Percentiles rank a stretch among this genome's conserved stretches.
These are phyloP conservation scores for Watsonalla cultraria DNA, from an alignment of 2,888 invertebrate genomes.

Conservation along the genomic window DNA sequence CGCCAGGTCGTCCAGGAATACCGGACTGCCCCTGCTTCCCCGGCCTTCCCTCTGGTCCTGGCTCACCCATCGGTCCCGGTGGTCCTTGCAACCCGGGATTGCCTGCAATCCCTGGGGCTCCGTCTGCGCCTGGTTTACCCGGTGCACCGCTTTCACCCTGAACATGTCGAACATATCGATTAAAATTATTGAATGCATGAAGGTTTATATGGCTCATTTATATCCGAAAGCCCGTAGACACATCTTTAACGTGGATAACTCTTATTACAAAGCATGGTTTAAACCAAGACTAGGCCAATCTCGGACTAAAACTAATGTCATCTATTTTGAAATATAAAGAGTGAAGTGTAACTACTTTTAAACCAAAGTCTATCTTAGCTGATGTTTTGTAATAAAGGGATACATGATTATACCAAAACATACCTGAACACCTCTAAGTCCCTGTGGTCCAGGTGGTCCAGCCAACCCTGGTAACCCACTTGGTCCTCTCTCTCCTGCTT, in stretches of 20 bases:
- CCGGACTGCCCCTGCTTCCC: slow-evolving; percentile 86
- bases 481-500: slow-evolving; percentile 82
- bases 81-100: slow-evolving; percentile 82
- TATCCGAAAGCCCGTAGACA: too few relatives aligned
- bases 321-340: too few relatives aligned
- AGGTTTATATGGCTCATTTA: neutral
- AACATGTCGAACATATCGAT: neutral
- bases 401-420: neutral
- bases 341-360: too few relatives aligned
- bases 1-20: slow-evolving; percentile 85
- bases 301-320: too few relatives aligned
- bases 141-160: slow-evolving; percentile 85
- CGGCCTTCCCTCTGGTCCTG: slow-evolving; percentile 79
- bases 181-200: too few relatives aligned
- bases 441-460: slow-evolving; percentile 82
- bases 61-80: slow-evolving; percentile 80
- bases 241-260: too few relatives aligned
- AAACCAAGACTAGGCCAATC: too few relatives aligned
- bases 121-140: slow-evolving; percentile 86
- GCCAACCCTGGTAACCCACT: slow-evolving; percentile 80
- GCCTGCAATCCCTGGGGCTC: slow-evolving; percentile 84
- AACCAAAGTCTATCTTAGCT: too few relatives aligned
- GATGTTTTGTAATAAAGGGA: too few relatives aligned
- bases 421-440: slow-evolving; percentile 81
- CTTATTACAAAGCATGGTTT: too few relatives aligned